Evolutionary conservation across 1,140 invertebrate species (phyloP).

Genomic region (Colletes latitarsis): DNA sequence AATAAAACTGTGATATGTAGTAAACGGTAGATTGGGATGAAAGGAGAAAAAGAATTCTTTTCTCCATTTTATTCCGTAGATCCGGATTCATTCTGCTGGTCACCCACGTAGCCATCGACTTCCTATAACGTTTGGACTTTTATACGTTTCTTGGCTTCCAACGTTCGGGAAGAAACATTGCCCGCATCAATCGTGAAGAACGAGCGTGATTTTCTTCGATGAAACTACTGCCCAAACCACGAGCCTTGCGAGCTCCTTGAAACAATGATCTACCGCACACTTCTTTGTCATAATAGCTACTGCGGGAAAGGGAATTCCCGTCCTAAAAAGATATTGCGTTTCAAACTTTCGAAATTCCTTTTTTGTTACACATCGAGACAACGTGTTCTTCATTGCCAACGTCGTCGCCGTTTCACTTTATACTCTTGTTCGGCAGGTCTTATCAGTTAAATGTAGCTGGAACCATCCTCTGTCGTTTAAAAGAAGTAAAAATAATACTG

Average conservation of each 20-base stretch:
- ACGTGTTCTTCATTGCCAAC: neutral
- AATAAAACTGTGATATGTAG: neutral
- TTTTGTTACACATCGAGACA: neutral
- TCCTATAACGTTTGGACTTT: slow-evolving; percentile 56
- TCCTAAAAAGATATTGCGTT: neutral
- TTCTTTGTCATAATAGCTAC: slow-evolving; percentile 21
- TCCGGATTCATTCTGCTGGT: slow-evolving; percentile 55
- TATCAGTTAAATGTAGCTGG: too few relatives aligned
- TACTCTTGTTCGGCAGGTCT: too few relatives aligned
- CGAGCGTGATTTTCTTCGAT: slow-evolving; percentile 46
- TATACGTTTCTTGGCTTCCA: slow-evolving; percentile 56
- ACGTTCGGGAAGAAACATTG: slow-evolving; percentile 46
- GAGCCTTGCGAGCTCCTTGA: slow-evolving; percentile 33
- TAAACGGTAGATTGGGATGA: slow-evolving; percentile 19
- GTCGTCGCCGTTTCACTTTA: neutral
- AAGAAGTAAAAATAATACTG: too few relatives aligned
- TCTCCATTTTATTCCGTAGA: slow-evolving; percentile 51
- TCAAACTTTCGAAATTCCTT: slow-evolving; percentile 14
- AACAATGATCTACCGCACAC: slow-evolving; percentile 54
- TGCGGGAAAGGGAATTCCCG: neutral
- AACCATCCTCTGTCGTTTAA: too few relatives aligned
- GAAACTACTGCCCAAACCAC: slow-evolving; percentile 30
- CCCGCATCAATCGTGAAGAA: slow-evolving; percentile 49
- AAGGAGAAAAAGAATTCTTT: neutral
- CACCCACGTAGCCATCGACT: slow-evolving; percentile 44